A percentile compares a stretch with the other conserved stretches of the same genome.
phyloP scores from a whole-genome alignment of 2,888 invertebrate species.

The Aricia artaxerxes region DNA sequence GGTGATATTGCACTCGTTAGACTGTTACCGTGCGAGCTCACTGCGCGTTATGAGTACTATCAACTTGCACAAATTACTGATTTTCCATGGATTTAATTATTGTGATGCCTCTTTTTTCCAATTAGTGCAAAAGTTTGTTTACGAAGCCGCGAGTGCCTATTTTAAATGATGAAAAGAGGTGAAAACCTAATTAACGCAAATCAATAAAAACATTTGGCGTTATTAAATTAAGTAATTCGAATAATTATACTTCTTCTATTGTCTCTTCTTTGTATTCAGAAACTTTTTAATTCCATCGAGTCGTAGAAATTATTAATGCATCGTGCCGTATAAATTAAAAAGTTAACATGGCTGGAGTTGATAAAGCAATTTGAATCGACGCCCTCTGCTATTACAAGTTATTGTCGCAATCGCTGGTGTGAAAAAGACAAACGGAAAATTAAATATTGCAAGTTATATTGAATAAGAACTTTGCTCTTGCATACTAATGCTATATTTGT shows the following conservation, averaged over 20 bases:
- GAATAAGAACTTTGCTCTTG: constrained; percentile 78
- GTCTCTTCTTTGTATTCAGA: constrained; percentile 2
- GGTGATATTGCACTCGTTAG: constrained; percentile 72
- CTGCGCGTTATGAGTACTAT: constrained; percentile 55
- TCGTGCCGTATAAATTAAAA: constrained; percentile 46
- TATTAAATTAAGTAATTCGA: not conserved
- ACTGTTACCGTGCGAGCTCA: constrained; percentile 55
- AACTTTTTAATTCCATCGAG: constrained; percentile 7
- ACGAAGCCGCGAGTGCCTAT: not conserved
- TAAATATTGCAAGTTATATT: constrained; percentile 75
- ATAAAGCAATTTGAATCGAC: constrained; percentile 45
- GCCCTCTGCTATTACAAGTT: constrained; percentile 54
- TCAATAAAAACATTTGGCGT: not conserved
- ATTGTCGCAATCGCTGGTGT: constrained; percentile 60
- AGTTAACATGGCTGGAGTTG: constrained; percentile 45
- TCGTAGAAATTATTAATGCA: constrained; percentile 17
- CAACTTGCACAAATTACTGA: constrained; percentile 51
- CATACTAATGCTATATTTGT: constrained; percentile 78
- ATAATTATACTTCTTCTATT: constrained; percentile 33
- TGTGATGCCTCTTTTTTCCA: constrained; percentile 28
- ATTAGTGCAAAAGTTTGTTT: not conserved
- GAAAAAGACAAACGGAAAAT: constrained; percentile 69
- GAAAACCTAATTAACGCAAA: not conserved
- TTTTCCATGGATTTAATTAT: constrained; percentile 49
- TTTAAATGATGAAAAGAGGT: not conserved